Evolutionary conservation across 2,888 invertebrate species (phyloP), one percentile per base, ranked within the genome.

Genomic region (Iphiclides podalirius): DNA sequence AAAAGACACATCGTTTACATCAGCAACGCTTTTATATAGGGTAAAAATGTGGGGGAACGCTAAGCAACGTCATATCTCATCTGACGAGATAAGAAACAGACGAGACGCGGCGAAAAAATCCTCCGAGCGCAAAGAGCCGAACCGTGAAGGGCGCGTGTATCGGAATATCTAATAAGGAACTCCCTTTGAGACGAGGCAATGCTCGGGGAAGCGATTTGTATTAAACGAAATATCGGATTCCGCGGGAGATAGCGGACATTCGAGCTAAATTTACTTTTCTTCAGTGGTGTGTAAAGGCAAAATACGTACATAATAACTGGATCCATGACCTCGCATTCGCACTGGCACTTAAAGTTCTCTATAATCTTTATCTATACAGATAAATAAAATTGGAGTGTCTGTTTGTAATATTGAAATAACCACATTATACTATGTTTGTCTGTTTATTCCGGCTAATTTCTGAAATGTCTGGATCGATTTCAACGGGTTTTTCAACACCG

Each of bases 31-130:
- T 41, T 44, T 8, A 20, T 28, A 20, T 37, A 44, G 45, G 39
- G 35, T 48, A 34, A 15, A 35, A 36, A 33, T 42, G 15, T 36
- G 38, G 45, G 41, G 47, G 52, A 54, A 50, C 41, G 45, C 34
- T 37, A 45, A 45, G 44, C 47, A 52, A 52, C 40, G 50, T 52
- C 52, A 52, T 38, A 47, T 51, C 51, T 45, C 51, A 54, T 54
- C 54, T 44, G 14, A 31, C 14, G 11, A 36, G 54, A 54, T 54
- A 54, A 52, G 48, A 36, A 26, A 31, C 44, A 47, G 54, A 41
- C 33, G 44, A 36, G 51, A 42, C 43, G 53, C 16, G 37, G 43
- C 35, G 38, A 50, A 50, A 44, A 52, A 49, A 49, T 16, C 6
- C 38, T 43, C 40, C 47, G 46, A 33, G 44, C 44, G 50, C 6